These are phyloP conservation scores for Enteromius anoplus DNA, from an alignment of 2,797 vertebrate species.

Conservation along the genomic window DNA sequence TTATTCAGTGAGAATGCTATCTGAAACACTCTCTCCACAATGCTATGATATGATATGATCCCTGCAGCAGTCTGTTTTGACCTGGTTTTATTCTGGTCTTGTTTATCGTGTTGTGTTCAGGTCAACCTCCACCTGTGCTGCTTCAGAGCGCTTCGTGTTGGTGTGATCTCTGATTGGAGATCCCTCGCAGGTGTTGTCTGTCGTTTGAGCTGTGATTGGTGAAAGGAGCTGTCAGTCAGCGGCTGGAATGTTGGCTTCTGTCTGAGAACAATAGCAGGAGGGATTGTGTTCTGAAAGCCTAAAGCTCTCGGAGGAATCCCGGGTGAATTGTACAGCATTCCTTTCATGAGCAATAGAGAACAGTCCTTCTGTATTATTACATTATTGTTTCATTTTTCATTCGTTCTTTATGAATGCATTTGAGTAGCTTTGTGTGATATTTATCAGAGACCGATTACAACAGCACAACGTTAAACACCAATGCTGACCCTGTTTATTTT, in stretches of 20 bases:
- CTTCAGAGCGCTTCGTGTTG: background rate
- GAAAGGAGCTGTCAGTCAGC: slow-evolving; percentile 35
- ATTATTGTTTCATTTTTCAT: background rate
- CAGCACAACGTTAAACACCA: background rate
- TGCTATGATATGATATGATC: background rate
- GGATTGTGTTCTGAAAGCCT: slow-evolving; percentile 52
- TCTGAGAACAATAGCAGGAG: slow-evolving; percentile 39
- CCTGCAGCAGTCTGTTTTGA: background rate
- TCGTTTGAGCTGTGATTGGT: slow-evolving; percentile 27
- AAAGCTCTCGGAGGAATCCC: slow-evolving; percentile 24
- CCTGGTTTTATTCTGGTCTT: background rate
- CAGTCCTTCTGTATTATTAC: slow-evolving; percentile 7
- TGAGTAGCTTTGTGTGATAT: background rate
- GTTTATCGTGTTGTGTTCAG: slow-evolving; percentile 13
- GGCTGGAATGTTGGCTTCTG: slow-evolving; percentile 37
- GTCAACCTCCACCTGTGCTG: slow-evolving; percentile 13
- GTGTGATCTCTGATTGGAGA: slow-evolving; percentile 26
- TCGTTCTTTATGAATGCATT: background rate
- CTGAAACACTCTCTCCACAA: background rate
- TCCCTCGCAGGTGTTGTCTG: slow-evolving; percentile 28
- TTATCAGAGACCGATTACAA: background rate
- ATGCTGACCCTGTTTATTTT: background rate
- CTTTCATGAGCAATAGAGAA: slow-evolving; percentile 18
- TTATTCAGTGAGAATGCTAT: background rate
- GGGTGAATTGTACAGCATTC: slow-evolving; percentile 38